These are phyloP conservation scores for Nesogale talazaci DNA, from an alignment of 2,113 vertebrate species.

Conservation along the genomic window DNA sequence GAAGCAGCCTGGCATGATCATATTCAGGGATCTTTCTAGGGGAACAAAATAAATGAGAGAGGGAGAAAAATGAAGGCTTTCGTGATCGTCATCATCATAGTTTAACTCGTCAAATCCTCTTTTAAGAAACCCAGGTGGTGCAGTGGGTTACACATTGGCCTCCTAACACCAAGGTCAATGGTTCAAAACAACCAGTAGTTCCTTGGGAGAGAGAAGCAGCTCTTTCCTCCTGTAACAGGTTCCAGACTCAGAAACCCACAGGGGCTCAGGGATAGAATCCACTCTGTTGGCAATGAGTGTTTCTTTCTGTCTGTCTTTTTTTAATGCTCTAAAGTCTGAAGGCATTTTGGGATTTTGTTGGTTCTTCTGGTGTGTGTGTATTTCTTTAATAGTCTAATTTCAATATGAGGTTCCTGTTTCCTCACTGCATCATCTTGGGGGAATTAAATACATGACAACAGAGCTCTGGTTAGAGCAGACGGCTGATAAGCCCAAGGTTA, in stretches of 20 bases:
- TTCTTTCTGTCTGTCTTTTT: not conserved
- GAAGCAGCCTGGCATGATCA: not conserved
- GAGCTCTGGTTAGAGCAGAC: not conserved
- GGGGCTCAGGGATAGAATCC: too few relatives aligned
- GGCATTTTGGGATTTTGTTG: too few relatives aligned
- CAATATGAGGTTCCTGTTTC: not conserved
- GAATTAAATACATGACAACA: not conserved
- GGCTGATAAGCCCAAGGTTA: not conserved
- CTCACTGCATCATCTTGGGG: not conserved
- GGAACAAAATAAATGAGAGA: slow-evolving; percentile 17
- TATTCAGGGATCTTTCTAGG: not conserved
- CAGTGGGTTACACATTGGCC: too few relatives aligned
- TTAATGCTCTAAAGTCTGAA: not conserved
- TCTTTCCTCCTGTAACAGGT: too few relatives aligned
- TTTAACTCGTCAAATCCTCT: not conserved
- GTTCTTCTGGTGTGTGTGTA: not conserved
- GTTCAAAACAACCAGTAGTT: too few relatives aligned
- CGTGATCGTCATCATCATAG: not conserved
- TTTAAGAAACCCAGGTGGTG: too few relatives aligned
- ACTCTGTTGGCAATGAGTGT: too few relatives aligned
- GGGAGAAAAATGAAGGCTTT: slow-evolving; percentile 14
- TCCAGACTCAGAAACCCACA: too few relatives aligned
- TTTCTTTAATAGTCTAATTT: not conserved
- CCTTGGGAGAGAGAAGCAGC: too few relatives aligned
- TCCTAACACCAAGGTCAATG: too few relatives aligned